phyloP scores from a whole-genome alignment of 2,113 vertebrate genomes.

The Saguinus midas region DNA sequence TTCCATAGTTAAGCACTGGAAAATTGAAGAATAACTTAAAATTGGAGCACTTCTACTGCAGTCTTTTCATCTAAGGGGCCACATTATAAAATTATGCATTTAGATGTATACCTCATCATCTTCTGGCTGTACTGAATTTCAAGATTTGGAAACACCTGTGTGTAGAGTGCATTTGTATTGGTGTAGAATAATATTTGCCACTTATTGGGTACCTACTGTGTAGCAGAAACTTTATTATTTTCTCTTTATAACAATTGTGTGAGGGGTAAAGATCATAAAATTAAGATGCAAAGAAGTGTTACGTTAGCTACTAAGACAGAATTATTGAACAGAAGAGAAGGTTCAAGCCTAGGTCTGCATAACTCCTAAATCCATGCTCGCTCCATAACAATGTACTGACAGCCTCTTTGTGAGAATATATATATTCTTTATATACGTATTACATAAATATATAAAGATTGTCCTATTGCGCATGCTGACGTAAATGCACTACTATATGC shows the following conservation, averaged over 20 bases:
- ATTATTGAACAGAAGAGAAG: neutral
- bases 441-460: neutral
- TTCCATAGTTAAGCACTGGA: neutral
- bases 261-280: neutral
- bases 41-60: neutral
- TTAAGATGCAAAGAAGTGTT: neutral
- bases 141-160: conserved; percentile 38
- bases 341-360: neutral
- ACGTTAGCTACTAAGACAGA: no score
- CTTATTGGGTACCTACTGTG: neutral
- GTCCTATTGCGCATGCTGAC: neutral
- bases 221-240: neutral
- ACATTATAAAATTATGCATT: neutral
- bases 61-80: neutral
- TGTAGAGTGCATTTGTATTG: neutral
- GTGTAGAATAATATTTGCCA: neutral
- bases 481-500: neutral
- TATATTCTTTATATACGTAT: no score
- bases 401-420: neutral
- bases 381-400: neutral
- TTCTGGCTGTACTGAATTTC: conserved; percentile 50
- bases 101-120: neutral
- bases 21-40: conserved; percentile 48
- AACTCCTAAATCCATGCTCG: neutral
- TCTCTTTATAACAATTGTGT: neutral